Evolutionary conservation across 1,140 invertebrate genomes (phyloP).

Genomic region (Neodiprion pinetum): DNA sequence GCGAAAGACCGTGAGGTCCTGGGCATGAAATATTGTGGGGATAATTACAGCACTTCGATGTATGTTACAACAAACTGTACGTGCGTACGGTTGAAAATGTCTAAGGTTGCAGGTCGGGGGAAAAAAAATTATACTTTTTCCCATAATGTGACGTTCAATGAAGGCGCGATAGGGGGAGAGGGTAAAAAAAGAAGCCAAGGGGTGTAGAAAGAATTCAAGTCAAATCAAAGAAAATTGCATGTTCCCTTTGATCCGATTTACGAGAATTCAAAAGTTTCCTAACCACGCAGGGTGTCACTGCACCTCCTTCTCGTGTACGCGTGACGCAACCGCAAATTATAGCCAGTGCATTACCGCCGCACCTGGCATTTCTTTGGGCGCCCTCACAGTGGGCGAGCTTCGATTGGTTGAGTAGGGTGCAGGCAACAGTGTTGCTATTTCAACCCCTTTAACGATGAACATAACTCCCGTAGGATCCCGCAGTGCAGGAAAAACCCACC

Average conservation of each 20-base stretch:
- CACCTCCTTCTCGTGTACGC: background rate
- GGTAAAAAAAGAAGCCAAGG: background rate
- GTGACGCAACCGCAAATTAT: conserved; percentile 9
- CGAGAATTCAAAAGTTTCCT: background rate
- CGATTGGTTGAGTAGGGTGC: conserved; percentile 4
- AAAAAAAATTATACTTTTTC: background rate
- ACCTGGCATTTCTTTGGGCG: background rate
- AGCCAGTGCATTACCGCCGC: background rate
- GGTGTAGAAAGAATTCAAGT: background rate
- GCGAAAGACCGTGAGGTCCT: too few species aligned
- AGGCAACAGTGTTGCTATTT: background rate
- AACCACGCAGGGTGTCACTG: background rate
- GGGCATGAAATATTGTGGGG: too few species aligned
- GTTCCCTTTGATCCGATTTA: conserved; percentile 33
- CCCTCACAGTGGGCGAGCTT: conserved; percentile 6
- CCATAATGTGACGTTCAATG: background rate
- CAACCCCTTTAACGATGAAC: background rate
- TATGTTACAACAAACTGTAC: too few species aligned
- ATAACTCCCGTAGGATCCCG: background rate
- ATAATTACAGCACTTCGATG: too few species aligned
- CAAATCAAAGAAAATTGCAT: conserved; percentile 46
- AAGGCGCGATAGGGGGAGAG: background rate
- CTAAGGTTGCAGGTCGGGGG: too few species aligned
- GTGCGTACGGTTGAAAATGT: too few species aligned
- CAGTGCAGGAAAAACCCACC: too few species aligned